phyloP scores from a whole-genome alignment of 2,113 vertebrate genomes.

The Gobiocypris rarus region DNA sequence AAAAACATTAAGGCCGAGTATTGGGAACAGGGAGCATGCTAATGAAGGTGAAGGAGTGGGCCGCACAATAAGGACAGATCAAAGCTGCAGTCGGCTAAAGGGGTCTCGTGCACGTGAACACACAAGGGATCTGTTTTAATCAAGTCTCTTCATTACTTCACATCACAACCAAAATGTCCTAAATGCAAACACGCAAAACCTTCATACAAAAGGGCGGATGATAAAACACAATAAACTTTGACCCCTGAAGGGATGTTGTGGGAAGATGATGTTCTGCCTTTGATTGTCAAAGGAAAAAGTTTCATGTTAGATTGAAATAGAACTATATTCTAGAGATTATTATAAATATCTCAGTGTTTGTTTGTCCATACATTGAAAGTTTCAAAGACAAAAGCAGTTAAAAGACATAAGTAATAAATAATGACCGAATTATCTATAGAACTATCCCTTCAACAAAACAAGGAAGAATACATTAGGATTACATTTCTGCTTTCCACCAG shows the following conservation, averaged over 20 bases:
- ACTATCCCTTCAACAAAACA: not conserved
- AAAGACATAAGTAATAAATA: not conserved
- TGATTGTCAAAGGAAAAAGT: not conserved
- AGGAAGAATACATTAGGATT: not conserved
- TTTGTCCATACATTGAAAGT: not conserved
- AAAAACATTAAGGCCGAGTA: slow-evolving; percentile 26
- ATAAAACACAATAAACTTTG: slow-evolving; percentile 13
- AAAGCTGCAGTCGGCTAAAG: slow-evolving; percentile 5
- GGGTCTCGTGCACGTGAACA: not conserved
- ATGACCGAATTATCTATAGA: not conserved
- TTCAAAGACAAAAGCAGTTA: not conserved
- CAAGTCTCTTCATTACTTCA: slow-evolving; percentile 1
- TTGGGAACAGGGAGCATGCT: slow-evolving; percentile 21
- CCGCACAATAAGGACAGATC: slow-evolving; percentile 36
- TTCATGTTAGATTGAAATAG: not conserved
- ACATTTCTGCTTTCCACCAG: not conserved
- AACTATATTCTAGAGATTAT: not conserved
- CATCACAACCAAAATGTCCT: slow-evolving; percentile 10
- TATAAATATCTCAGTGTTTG: not conserved
- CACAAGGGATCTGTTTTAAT: slow-evolving; percentile 37
- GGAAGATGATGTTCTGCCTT: not conserved
- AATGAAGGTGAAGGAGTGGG: slow-evolving; percentile 39
- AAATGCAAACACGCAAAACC: slow-evolving; percentile 1
- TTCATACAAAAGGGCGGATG: slow-evolving; percentile 26
- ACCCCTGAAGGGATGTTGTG: not conserved